Evolutionary conservation across 1,140 invertebrate species (phyloP).

Genomic region (Adelges cooleyi): DNA sequence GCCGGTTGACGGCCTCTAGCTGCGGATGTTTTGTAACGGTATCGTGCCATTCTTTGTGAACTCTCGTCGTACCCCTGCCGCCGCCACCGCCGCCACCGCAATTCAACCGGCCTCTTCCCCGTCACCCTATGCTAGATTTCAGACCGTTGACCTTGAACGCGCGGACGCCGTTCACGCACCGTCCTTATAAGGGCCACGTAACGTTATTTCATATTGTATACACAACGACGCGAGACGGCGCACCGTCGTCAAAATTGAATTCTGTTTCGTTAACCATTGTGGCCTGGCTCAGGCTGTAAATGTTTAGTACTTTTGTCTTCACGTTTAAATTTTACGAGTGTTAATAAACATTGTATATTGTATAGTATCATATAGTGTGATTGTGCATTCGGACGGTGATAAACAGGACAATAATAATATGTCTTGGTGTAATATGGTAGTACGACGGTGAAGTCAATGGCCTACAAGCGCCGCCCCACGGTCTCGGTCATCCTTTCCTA

Average conservation of each 20-base stretch:
- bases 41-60: slow-evolving; percentile 29
- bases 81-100: neutral
- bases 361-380: no score
- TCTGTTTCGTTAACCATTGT: no score
- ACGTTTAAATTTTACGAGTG: no score
- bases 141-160: slow-evolving; percentile 29
- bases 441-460: slow-evolving; percentile 3
- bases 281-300: no score
- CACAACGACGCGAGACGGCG: no score
- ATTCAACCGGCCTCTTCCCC: neutral
- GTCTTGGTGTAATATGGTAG: no score
- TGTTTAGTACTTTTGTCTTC: no score
- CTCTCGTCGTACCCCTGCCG: slow-evolving; percentile 7
- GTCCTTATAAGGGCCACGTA: slow-evolving; percentile 26
- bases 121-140: slow-evolving; percentile 19
- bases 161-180: neutral
- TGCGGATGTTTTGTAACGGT: slow-evolving; percentile 27
- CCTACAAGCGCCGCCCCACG: slow-evolving; percentile 16
- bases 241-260: no score
- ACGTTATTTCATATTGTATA: slow-evolving; percentile 17
- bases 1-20: slow-evolving; percentile 28
- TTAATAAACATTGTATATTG: no score
- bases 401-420: no score
- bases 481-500: slow-evolving; percentile 27
- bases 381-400: no score